Evolutionary conservation across 1,140 invertebrate species (phyloP), one percentile per base, ranked within the genome.

Genomic region (Sminthurinus signatus): DNA sequence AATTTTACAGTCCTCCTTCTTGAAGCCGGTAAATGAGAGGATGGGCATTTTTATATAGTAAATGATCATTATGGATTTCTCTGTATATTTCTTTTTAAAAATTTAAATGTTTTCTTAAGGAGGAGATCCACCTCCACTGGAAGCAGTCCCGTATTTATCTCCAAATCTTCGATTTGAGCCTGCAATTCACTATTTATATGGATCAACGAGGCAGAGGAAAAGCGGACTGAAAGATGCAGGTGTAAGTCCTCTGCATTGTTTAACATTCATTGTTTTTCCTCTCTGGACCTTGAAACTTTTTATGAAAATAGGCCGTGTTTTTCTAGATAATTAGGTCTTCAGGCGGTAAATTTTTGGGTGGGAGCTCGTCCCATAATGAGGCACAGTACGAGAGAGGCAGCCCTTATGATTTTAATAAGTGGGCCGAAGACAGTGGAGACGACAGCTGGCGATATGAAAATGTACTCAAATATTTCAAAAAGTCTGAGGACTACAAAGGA

Each of bases 321-420:
- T n/a, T n/a, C n/a, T 12, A 62, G 46, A 62, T 52, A 10, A 31
- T 31, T 5, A 32, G 14, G 4, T 4, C 50, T 4, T 19, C 19
- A 17, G 19, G 27, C 21, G 60, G 25, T 4, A 62, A 52, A 21
- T 55, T 62, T 44, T n/a, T 62, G 14, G 60, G 60, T 2, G 60
- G 60, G 5, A 31, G 25, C 2, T 12, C 4, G 1, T 52, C 46
- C 17, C 60, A 62, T 28, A 28, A 62, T 36, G 44, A n/a, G 4
- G 17, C 28, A 17, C 28, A 60, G n/a, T 43, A 64, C 39, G 28
- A 68, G 14, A 43, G 66, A 27, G 66, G 65, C 36, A 25, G 32
- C 27, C 52, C 50, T 8, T 27, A 19, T 32, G 92, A 96, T 76
- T 96, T 93, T 73, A 88, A 96, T 73, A 75, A 82, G 15, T 95